phyloP scores from a whole-genome alignment of 1,140 invertebrate species.

The Chelonus insularis region DNA sequence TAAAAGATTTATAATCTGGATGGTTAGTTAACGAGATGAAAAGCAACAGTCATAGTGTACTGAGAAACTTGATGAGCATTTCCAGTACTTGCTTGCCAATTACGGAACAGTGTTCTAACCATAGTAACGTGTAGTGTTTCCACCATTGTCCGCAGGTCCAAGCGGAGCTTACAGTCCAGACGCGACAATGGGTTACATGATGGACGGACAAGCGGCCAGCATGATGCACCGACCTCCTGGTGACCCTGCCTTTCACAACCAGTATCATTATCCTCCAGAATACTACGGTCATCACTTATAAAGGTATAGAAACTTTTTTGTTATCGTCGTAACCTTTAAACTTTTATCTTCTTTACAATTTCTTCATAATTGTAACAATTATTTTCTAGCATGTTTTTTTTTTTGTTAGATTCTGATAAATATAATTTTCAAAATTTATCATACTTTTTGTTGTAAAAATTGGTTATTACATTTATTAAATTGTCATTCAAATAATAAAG shows the following conservation, averaged over 20 bases:
- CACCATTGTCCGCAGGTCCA: slow-evolving; percentile 82
- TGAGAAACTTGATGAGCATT: slow-evolving; percentile 42
- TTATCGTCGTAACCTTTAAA: too few species aligned
- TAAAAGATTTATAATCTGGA: too few species aligned
- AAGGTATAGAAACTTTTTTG: slow-evolving; percentile 51
- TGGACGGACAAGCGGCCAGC: slow-evolving; percentile 85
- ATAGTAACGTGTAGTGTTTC: slow-evolving; percentile 75
- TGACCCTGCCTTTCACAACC: slow-evolving; percentile 87
- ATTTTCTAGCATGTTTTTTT: too few species aligned
- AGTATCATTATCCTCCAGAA: slow-evolving; percentile 87
- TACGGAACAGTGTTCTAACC: slow-evolving; percentile 60
- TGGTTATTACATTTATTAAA: too few species aligned
- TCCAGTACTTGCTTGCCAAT: slow-evolving; percentile 48
- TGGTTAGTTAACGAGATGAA: too few species aligned
- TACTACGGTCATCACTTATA: slow-evolving; percentile 91
- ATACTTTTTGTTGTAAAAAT: too few species aligned
- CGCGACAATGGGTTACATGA: slow-evolving; percentile 93
- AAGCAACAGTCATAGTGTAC: neutral
- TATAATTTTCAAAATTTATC: too few species aligned
- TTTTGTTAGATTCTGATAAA: too few species aligned
- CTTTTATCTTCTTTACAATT: too few species aligned
- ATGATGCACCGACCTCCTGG: slow-evolving; percentile 94
- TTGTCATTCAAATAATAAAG: too few species aligned
- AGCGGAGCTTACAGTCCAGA: slow-evolving; percentile 94
- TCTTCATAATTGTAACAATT: too few species aligned